These are phyloP conservation scores for Lophura nycthemera DNA, from an alignment of 2,113 vertebrate genomes.

Conservation along the genomic window DNA sequence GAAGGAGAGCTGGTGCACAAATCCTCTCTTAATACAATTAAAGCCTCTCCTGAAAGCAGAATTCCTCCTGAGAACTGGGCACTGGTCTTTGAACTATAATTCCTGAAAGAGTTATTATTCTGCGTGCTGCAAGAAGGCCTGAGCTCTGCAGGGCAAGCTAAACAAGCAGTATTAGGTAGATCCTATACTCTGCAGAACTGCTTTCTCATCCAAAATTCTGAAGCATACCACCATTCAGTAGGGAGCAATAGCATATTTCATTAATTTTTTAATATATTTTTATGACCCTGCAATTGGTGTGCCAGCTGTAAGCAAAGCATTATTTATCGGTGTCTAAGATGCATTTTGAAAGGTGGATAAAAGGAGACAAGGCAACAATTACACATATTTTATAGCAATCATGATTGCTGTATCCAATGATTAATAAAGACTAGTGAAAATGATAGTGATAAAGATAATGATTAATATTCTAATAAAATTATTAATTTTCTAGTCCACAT, in stretches of 20 bases:
- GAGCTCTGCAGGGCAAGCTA: background rate
- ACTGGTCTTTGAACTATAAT: background rate
- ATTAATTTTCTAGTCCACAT: background rate
- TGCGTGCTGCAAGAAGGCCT: background rate
- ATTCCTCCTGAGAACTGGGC: background rate
- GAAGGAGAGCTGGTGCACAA: background rate
- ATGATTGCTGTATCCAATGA: background rate
- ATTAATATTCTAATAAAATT: background rate
- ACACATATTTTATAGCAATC: fast-evolving
- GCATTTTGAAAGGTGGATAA: background rate
- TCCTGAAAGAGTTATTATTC: background rate
- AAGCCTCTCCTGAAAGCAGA: background rate
- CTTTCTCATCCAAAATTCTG: background rate
- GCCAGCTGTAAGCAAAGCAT: background rate
- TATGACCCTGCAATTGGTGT: background rate
- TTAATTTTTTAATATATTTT: background rate
- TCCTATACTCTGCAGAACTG: background rate
- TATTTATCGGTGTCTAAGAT: background rate
- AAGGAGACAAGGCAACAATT: background rate
- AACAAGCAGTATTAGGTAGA: background rate
- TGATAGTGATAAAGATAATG: no score
- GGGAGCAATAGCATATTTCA: background rate
- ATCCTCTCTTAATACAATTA: background rate
- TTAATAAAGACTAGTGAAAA: background rate
- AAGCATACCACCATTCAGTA: background rate